phyloP scores from a whole-genome alignment of 2,888 invertebrate genomes.

The Gryllus longicercus region DNA sequence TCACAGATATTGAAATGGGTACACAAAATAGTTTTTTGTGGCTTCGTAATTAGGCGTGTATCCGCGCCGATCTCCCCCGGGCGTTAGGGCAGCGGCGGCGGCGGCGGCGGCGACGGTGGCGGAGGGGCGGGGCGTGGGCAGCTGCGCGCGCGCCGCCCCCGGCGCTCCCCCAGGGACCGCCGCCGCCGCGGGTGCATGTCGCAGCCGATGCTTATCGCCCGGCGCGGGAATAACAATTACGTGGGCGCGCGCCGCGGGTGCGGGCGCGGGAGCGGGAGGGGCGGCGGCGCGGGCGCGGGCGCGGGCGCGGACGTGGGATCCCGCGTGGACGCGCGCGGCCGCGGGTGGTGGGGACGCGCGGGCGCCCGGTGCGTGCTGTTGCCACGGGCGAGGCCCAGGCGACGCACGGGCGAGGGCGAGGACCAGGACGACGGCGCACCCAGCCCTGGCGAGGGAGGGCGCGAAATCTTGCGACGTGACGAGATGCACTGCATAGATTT shows the following conservation, averaged over 20 bases:
- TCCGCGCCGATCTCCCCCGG: neutral
- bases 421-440: too few species aligned
- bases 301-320: too few species aligned
- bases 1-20: constrained; percentile 17
- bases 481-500: too few species aligned
- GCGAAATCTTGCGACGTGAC: too few species aligned
- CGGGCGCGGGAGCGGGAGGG: neutral
- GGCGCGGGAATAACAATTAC: neutral
- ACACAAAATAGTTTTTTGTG: constrained; percentile 8
- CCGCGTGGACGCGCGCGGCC: too few species aligned
- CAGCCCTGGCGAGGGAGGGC: too few species aligned
- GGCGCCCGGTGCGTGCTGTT: too few species aligned
- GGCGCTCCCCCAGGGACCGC: neutral
- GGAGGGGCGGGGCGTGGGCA: neutral
- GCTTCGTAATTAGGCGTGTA: constrained; percentile 17
- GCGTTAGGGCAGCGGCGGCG: neutral
- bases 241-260: neutral
- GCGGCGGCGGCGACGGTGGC: neutral
- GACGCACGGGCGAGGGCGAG: too few species aligned
- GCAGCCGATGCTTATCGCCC: constrained; percentile 10
- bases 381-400: too few species aligned
- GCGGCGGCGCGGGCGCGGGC: too few species aligned
- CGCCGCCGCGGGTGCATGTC: neutral
- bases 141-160: neutral
- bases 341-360: too few species aligned